A percentile compares a stretch with the other conserved stretches of the same genome.
These are phyloP conservation scores for Sebastes schlegelii DNA, from an alignment of 2,113 vertebrate genomes.

Conservation along the genomic window DNA sequence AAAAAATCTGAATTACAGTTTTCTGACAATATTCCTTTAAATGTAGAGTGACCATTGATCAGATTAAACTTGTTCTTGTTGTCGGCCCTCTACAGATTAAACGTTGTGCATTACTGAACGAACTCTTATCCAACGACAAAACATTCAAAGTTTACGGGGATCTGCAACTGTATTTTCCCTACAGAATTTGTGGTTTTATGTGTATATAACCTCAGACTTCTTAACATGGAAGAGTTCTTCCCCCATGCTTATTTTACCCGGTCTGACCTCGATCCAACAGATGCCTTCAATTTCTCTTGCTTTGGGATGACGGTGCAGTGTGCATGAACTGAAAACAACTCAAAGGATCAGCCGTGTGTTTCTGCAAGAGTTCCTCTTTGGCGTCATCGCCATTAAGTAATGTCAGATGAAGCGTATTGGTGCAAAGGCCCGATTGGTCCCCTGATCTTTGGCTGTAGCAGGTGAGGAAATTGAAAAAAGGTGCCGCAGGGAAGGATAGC, in stretches of 20 bases:
- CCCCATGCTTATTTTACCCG: slow-evolving; percentile 41
- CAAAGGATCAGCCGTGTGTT: slow-evolving; percentile 75
- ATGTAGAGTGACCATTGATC: too few species aligned
- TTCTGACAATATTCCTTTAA: not conserved
- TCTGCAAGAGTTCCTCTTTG: slow-evolving; percentile 73
- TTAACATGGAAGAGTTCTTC: slow-evolving; percentile 19
- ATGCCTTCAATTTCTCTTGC: slow-evolving; percentile 78
- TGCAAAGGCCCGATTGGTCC: slow-evolving; percentile 44
- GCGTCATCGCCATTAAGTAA: slow-evolving; percentile 83
- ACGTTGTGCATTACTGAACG: not conserved
- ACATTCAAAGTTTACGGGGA: not conserved
- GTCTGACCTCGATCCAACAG: slow-evolving; percentile 68
- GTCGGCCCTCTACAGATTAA: not conserved
- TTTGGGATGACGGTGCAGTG: slow-evolving; percentile 59
- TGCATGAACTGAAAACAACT: slow-evolving; percentile 78
- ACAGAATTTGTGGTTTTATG: not conserved
- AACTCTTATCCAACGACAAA: not conserved
- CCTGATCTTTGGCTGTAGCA: slow-evolving; percentile 58
- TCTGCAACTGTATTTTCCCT: not conserved
- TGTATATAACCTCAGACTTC: slow-evolving; percentile 13
- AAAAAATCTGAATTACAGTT: too few species aligned
- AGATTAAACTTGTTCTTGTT: too few species aligned
- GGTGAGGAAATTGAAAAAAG: slow-evolving; percentile 77
- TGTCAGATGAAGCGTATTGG: slow-evolving; percentile 76
- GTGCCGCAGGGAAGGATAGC: slow-evolving; percentile 36